Percentiles rank a stretch among this genome's conserved stretches.
Evolutionary conservation across 2,797 vertebrate genomes (phyloP).

Genomic region (Mastacembelus armatus): DNA sequence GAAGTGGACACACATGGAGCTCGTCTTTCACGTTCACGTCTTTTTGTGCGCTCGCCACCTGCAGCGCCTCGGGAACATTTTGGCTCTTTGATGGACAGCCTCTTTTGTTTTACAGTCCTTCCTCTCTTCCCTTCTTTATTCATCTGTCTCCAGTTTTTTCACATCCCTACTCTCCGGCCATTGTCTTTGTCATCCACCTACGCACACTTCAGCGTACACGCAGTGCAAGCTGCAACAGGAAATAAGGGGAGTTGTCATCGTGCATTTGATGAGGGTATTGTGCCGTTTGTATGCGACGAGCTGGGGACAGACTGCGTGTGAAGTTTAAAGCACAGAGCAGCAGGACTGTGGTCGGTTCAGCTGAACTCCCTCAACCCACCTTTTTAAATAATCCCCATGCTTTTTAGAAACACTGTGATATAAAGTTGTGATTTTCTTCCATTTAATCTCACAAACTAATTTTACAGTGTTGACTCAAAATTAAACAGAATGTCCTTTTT

Average conservation of each 20-base stretch:
- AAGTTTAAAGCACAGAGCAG: not conserved
- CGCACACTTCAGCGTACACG: conserved; percentile 13
- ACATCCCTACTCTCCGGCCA: conserved; percentile 20
- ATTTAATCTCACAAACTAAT: too few species aligned
- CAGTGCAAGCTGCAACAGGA: conserved; percentile 35
- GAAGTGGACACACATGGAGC: not conserved
- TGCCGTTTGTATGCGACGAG: conserved; percentile 21
- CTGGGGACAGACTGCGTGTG: not conserved
- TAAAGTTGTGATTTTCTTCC: conserved; percentile 1
- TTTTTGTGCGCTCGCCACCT: not conserved
- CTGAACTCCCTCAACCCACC: conserved; percentile 23
- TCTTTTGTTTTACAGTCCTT: conserved; percentile 17
- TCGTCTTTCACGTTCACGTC: not conserved
- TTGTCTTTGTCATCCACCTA: conserved; percentile 38
- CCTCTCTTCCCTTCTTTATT: conserved; percentile 18
- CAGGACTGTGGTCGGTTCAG: not conserved
- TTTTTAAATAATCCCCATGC: conserved; percentile 18
- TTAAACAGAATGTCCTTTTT: too few species aligned
- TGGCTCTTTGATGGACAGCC: conserved; percentile 21
- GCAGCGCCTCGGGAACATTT: conserved; percentile 2
- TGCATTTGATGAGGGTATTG: conserved; percentile 39
- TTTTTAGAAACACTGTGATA: conserved; percentile 6
- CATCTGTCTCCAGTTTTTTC: conserved; percentile 3
- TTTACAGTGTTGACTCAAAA: too few species aligned
- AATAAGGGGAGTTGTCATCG: conserved; percentile 44